phyloP scores from a whole-genome alignment of 1,140 invertebrate species.

The Lepidostoma basale region DNA sequence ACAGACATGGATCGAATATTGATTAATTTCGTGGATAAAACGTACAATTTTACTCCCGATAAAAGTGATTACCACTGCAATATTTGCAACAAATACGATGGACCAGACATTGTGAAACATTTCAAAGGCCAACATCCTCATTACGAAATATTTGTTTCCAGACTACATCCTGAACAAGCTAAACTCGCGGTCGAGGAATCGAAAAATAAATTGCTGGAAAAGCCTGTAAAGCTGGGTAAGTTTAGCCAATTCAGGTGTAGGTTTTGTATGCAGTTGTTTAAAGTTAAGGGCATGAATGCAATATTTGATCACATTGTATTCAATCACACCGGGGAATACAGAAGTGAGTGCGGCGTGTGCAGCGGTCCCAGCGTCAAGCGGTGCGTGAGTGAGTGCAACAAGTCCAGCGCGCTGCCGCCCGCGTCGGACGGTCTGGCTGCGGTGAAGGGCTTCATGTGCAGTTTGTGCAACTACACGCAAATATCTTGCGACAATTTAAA shows the following conservation, averaged over 20 bases:
- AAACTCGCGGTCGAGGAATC: slow-evolving; percentile 52
- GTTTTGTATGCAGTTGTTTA: slow-evolving; percentile 61
- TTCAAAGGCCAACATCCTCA: slow-evolving; percentile 67
- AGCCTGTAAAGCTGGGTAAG: background rate
- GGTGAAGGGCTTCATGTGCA: slow-evolving; percentile 69
- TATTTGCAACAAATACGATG: slow-evolving; percentile 62
- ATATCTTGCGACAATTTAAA: slow-evolving; percentile 64
- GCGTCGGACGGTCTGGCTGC: slow-evolving; percentile 48
- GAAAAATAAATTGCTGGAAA: background rate
- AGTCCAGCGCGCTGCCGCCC: slow-evolving; percentile 50
- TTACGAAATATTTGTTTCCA: slow-evolving; percentile 68
- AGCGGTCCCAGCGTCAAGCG: background rate
- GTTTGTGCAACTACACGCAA: slow-evolving; percentile 72
- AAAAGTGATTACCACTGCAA: slow-evolving; percentile 57
- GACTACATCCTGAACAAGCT: slow-evolving; percentile 61
- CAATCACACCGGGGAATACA: slow-evolving; percentile 76
- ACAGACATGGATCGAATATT: background rate
- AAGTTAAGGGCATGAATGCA: slow-evolving; percentile 50
- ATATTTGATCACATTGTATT: slow-evolving; percentile 72
- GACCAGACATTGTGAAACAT: slow-evolving; percentile 69
- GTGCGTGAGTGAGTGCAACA: slow-evolving; percentile 16
- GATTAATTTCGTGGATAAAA: background rate
- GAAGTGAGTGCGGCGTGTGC: slow-evolving; percentile 66
- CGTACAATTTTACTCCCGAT: slow-evolving; percentile 54
- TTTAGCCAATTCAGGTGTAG: slow-evolving; percentile 50